These are phyloP conservation scores for Ficedula albicollis DNA, from an alignment of 2,797 vertebrate species.

Conservation along the genomic window DNA sequence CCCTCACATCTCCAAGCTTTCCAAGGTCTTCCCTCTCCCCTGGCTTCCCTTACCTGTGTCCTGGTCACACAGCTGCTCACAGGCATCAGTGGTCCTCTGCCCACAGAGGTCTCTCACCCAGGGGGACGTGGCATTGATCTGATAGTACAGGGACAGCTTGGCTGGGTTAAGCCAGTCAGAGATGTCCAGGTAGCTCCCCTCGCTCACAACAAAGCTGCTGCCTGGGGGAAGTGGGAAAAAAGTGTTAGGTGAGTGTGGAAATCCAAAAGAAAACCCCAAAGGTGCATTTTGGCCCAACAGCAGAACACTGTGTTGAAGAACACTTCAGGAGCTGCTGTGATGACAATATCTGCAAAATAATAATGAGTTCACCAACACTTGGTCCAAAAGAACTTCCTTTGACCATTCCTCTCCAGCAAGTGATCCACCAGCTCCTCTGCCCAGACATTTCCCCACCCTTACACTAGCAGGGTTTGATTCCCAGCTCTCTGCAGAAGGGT, in stretches of 20 bases:
- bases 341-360: neutral
- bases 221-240: conserved; percentile 72
- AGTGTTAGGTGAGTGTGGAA: neutral
- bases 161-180: conserved; percentile 98
- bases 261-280: fast-evolving
- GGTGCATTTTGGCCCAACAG: neutral
- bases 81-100: conserved; percentile 92
- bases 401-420: neutral
- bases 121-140: conserved; percentile 92
- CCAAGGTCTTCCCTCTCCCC: neutral
- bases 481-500: neutral
- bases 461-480: neutral
- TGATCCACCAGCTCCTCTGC: neutral
- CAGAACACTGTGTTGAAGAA: neutral
- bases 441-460: neutral
- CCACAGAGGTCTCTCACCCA: conserved; percentile 95
- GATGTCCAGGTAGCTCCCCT: conserved; percentile 95
- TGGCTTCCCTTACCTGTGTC: conserved; percentile 86
- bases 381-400: neutral
- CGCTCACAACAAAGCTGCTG: conserved; percentile 96
- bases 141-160: conserved; percentile 93
- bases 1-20: neutral
- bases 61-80: conserved; percentile 94
- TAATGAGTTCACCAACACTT: neutral
- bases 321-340: neutral